phyloP scores from a whole-genome alignment of 1,140 invertebrate species.

The Caerostris darwini region DNA sequence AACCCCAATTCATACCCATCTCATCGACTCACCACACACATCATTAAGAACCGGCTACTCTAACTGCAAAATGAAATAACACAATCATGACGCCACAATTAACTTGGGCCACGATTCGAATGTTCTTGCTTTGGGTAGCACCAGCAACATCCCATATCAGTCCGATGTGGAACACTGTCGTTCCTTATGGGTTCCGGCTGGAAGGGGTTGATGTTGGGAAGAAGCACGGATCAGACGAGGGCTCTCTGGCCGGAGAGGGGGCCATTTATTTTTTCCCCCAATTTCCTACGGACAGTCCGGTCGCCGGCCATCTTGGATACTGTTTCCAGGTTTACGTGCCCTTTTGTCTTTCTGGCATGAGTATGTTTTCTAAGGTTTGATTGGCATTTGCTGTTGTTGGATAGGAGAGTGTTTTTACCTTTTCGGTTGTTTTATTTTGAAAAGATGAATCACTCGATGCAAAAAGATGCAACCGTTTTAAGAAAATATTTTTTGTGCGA shows the following conservation, averaged over 20 bases:
- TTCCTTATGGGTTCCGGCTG: not conserved
- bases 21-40: not conserved
- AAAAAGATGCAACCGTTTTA: no score
- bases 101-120: not conserved
- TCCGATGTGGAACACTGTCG: not conserved
- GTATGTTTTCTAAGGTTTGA: no score
- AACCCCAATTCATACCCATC: not conserved
- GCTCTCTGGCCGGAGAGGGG: not conserved
- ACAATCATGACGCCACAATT: conserved; percentile 22
- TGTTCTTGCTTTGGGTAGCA: no score
- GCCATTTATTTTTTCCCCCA: not conserved
- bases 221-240: no score
- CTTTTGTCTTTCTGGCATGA: not conserved
- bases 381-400: no score
- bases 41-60: not conserved
- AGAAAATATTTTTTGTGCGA: no score
- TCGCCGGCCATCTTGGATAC: not conserved
- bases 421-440: no score
- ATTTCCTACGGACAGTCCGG: not conserved
- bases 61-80: not conserved
- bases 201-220: not conserved
- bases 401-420: no score
- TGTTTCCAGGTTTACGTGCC: not conserved
- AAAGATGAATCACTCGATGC: no score
- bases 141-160: not conserved